Evolutionary conservation across 2,888 invertebrate species (phyloP), one percentile per base, ranked within the genome.

Genomic region (Apantesis nais): DNA sequence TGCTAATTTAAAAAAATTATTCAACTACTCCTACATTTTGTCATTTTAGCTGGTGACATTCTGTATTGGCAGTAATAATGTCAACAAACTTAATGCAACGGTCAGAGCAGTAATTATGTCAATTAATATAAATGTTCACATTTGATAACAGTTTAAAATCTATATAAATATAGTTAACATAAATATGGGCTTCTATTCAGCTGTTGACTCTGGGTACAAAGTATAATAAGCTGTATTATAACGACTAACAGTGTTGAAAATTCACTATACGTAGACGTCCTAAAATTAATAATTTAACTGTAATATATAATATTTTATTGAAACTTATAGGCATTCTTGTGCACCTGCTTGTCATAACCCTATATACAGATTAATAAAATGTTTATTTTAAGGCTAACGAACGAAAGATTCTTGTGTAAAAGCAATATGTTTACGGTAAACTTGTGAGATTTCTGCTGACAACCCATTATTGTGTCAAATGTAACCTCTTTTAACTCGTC

Each of bases 391-490:
- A 70, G 77, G 70, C 73, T 64, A 70, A 74, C 72, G 67, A 73
- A 77, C 65, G 75, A 75, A 76, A 61, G 29, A 44, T 74, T 70
- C 63, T 74, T 68, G 60, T 70, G 44, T 76, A 72, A 73, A 75
- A 76, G 41, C 60, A 41, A 60, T 61, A 34, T 63, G 70, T 68
- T 80, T 75, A 71, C 62, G 70, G 67, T 70, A 71, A 81, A 78
- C 71, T 76, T 70, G 58, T 67, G 71, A 75, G 74, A 73, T 77
- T 71, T 63, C 69, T 70, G 72, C 72, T 72, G 70, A 77, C 67
- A 60, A 64, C 64, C 62, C 65, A 66, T 71, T 66, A 73, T 37
- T 55, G 25, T 67, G 62, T 70, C 69, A 52, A 70, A 68, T 74
- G 67, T 65, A 70, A 74, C 66, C 63, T 74, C 61, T 65, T 66